phyloP scores from a whole-genome alignment of 1,140 invertebrate genomes.

The Macrotrachela quadricornifera region DNA sequence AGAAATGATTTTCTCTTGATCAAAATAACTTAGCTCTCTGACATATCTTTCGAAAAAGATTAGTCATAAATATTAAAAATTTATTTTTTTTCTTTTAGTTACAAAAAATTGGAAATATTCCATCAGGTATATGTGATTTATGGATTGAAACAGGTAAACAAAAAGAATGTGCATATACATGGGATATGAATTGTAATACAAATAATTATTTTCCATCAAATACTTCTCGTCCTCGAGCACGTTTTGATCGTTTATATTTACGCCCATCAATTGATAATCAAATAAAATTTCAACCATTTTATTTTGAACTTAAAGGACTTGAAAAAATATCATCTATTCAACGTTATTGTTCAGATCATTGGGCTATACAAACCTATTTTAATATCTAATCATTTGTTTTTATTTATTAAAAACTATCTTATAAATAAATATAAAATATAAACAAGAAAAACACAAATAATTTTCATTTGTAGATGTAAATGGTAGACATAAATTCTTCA shows the following conservation, averaged over 20 bases:
- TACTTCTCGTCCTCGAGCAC: conserved; percentile 28
- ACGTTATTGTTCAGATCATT: conserved; percentile 41
- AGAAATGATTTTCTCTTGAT: no score
- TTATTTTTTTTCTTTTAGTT: conserved; percentile 24
- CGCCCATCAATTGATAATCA: conserved; percentile 13
- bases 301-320: conserved; percentile 39
- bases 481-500: no score
- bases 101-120: conserved; percentile 26
- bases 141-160: conserved; percentile 37
- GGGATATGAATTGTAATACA: conserved; percentile 30
- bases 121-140: conserved; percentile 32
- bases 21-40: no score
- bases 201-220: conserved; percentile 27
- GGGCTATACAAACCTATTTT: conserved; percentile 33
- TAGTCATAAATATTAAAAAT: neutral
- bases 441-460: no score
- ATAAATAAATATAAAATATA: no score
- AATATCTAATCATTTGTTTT: neutral
- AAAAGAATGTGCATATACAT: conserved; percentile 36
- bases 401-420: no score
- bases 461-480: no score
- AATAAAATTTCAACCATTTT: conserved; percentile 14
- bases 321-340: conserved; percentile 34
- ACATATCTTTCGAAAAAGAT: no score
- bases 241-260: conserved; percentile 40